Percentiles rank a stretch among this genome's conserved stretches.
Evolutionary conservation across 53 echinoderm and acorn worm genomes (phyloP).

Genomic region (Echinometra lucunter): DNA sequence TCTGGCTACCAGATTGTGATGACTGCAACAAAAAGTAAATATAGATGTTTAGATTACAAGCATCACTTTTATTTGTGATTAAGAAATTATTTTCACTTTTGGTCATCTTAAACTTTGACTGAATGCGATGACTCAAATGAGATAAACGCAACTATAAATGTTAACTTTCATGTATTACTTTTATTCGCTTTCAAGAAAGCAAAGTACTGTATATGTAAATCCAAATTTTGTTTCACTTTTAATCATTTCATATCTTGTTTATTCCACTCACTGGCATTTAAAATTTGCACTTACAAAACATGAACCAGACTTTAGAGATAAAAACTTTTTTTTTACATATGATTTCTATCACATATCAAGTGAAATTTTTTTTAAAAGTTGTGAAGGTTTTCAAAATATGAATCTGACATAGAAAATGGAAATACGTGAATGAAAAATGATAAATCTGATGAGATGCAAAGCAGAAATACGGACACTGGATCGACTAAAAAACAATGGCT

Average conservation of each 20-base stretch:
- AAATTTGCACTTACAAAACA: too few species aligned
- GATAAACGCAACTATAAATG: background rate
- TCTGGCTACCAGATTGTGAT: conserved; percentile 66
- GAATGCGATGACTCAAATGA: background rate
- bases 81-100: background rate
- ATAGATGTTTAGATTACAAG: background rate
- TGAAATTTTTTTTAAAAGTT: too few species aligned
- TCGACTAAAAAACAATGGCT: too few species aligned
- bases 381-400: too few species aligned
- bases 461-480: too few species aligned
- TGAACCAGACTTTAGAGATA: too few species aligned
- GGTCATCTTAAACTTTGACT: background rate
- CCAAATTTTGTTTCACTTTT: background rate
- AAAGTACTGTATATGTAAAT: background rate
- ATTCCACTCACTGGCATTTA: too few species aligned
- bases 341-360: too few species aligned
- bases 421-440: too few species aligned
- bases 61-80: background rate
- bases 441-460: too few species aligned
- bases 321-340: too few species aligned
- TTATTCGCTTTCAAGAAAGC: background rate
- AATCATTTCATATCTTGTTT: background rate
- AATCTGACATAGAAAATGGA: too few species aligned
- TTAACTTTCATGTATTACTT: background rate
- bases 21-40: conserved; percentile 47